Evolutionary conservation across 2,113 vertebrate species (phyloP).

Genomic region (Rostratula benghalensis): DNA sequence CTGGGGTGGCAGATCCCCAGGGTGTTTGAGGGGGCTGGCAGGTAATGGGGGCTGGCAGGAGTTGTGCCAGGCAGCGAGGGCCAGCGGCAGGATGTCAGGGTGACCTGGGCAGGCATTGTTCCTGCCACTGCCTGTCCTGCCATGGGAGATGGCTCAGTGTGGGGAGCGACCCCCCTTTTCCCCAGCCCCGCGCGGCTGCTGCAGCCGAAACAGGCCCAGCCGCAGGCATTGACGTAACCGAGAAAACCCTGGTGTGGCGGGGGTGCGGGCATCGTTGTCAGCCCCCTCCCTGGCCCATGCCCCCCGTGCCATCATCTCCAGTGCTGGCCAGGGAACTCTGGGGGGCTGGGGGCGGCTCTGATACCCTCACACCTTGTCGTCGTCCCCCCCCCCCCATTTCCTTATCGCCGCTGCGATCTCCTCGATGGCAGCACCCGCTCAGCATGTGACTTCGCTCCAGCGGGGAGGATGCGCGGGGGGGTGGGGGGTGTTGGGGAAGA

Average conservation of each 20-base stretch:
- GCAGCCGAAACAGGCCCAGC: not conserved
- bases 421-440: conserved; percentile 32
- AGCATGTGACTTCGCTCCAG: conserved; percentile 39
- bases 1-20: not conserved
- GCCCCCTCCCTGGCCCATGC: not conserved
- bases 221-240: not conserved
- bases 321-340: not conserved
- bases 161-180: conserved; percentile 47
- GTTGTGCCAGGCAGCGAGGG: not conserved
- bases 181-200: not conserved
- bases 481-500: conserved; percentile 1
- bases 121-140: not conserved
- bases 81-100: not conserved
- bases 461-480: conserved; percentile 31
- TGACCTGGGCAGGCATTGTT: conserved; percentile 44
- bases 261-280: not conserved
- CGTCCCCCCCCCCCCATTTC: not conserved
- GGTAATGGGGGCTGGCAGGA: not conserved
- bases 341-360: accelerated
- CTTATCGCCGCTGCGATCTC: conserved; percentile 56
- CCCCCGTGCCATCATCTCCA: accelerated
- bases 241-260: not conserved
- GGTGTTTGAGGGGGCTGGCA: not conserved
- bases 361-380: not conserved
- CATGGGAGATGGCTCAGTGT: conserved; percentile 38